phyloP scores from a whole-genome alignment of 1,140 invertebrate species.

The Charaxes varanes region DNA sequence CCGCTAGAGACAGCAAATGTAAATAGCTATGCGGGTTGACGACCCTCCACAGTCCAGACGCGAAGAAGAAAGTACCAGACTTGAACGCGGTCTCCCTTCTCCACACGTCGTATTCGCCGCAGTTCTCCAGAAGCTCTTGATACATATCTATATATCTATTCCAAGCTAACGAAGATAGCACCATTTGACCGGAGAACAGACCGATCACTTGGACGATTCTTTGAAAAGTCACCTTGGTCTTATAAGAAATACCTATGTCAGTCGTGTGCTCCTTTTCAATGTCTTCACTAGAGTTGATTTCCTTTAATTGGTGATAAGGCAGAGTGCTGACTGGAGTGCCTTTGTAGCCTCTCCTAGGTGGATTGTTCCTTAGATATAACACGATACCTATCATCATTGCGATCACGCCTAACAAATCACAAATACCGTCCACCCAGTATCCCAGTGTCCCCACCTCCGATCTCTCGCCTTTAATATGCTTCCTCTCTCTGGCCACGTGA shows the following conservation, averaged over 20 bases:
- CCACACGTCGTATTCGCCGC: constrained; percentile 70
- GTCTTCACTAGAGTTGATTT: constrained; percentile 62
- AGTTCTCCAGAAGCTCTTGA: constrained; percentile 82
- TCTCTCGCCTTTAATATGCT: constrained; percentile 80
- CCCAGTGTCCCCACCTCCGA: constrained; percentile 82
- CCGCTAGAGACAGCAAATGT: constrained; percentile 83
- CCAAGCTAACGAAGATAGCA: constrained; percentile 84
- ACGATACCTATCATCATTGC: constrained; percentile 79
- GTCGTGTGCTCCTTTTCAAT: constrained; percentile 69
- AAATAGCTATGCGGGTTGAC: constrained; percentile 86
- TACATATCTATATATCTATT: constrained; percentile 87
- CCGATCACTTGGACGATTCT: constrained; percentile 79
- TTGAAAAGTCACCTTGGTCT: constrained; percentile 78
- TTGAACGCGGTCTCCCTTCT: constrained; percentile 76
- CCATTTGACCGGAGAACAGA: constrained; percentile 80
- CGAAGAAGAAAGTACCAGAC: constrained; percentile 81
- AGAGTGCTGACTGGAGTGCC: constrained; percentile 65
- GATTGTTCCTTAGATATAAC: constrained; percentile 80
- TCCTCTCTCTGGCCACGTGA: constrained; percentile 82
- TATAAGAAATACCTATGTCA: constrained; percentile 76
- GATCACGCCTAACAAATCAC: constrained; percentile 82
- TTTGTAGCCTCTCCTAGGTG: constrained; percentile 79
- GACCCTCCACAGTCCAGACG: constrained; percentile 85
- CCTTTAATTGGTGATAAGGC: constrained; percentile 69
- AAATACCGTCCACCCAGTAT: constrained; percentile 84